Percentiles rank a stretch among this genome's conserved stretches.
Evolutionary conservation across 1,140 invertebrate species (phyloP).

Genomic region (Penaeus chinensis): DNA sequence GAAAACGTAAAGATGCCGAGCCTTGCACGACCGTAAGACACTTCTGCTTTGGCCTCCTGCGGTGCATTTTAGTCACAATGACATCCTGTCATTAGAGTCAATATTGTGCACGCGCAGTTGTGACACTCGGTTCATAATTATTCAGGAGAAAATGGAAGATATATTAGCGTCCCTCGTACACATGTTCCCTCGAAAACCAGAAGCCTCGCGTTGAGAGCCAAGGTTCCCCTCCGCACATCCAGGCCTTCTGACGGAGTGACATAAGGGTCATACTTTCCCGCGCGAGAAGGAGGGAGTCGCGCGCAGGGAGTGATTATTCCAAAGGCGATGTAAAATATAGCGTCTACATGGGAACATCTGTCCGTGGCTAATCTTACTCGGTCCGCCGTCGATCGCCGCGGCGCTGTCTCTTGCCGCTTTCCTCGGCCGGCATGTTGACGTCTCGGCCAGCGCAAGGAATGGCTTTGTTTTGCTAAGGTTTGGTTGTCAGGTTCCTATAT

Average conservation of each 20-base stretch:
- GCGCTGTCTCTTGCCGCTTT: neutral
- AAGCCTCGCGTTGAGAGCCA: slow-evolving; percentile 29
- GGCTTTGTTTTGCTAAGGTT: neutral
- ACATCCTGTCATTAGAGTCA: slow-evolving; percentile 27
- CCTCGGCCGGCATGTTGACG: neutral
- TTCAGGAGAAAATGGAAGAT: slow-evolving; percentile 50
- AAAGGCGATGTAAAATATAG: slow-evolving; percentile 56
- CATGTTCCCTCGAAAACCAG: slow-evolving; percentile 54
- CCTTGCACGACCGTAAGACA: neutral
- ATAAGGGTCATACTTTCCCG: slow-evolving; percentile 10
- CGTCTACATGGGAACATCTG: slow-evolving; percentile 57
- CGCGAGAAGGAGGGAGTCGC: slow-evolving; percentile 8
- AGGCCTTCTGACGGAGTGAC: neutral
- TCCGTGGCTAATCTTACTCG: slow-evolving; percentile 43
- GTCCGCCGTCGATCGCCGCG: slow-evolving; percentile 36
- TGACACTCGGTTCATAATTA: slow-evolving; percentile 38
- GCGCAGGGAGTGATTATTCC: slow-evolving; percentile 50
- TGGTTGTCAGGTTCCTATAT: too few species aligned
- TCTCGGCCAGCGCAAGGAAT: neutral
- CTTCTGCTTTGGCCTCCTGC: neutral
- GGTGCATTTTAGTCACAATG: slow-evolving; percentile 32
- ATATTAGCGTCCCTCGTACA: slow-evolving; percentile 56
- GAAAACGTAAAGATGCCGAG: slow-evolving; percentile 19
- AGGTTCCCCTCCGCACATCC: neutral
- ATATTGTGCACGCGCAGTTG: slow-evolving; percentile 6